A percentile compares a stretch with the other conserved stretches of the same genome.
phyloP scores from a whole-genome alignment of 2,113 vertebrate species.

The Tychaedon coryphoeus region DNA sequence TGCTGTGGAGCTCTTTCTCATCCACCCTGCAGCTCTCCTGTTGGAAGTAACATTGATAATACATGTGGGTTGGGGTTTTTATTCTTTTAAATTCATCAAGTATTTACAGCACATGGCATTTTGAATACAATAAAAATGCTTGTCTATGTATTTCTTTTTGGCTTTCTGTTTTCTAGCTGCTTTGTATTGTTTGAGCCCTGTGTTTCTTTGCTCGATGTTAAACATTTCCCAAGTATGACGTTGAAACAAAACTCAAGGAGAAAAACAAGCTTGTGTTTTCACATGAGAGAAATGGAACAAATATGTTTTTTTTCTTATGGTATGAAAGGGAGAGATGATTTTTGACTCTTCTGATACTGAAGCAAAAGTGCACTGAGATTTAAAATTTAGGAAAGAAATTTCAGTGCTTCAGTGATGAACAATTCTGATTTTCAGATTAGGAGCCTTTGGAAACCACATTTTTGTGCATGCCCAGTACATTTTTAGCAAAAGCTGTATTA shows the following conservation, averaged over 20 bases:
- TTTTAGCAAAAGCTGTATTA: not conserved
- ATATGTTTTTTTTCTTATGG: not conserved
- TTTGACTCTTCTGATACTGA: not conserved
- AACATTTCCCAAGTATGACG: not conserved
- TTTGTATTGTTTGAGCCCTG: not conserved
- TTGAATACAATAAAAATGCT: not conserved
- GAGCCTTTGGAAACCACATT: not conserved
- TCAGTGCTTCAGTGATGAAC: not conserved
- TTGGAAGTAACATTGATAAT: not conserved
- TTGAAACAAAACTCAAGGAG: not conserved
- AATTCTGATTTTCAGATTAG: not conserved
- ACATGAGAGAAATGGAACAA: not conserved
- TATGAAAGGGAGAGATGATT: not conserved
- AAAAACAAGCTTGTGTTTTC: not conserved
- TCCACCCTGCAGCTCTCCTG: not conserved
- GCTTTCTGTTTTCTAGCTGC: not conserved
- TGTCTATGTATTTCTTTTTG: not conserved
- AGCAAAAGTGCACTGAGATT: not conserved
- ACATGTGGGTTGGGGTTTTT: fast-evolving
- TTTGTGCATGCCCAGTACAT: not conserved
- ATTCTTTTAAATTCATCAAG: not conserved
- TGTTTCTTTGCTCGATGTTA: not conserved
- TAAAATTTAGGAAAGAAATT: not conserved
- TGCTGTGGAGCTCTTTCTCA: not conserved
- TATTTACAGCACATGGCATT: not conserved